Percentiles rank a stretch among this genome's conserved stretches.
phyloP scores from a whole-genome alignment of 2,797 vertebrate genomes.

The Ataeniobius toweri region DNA sequence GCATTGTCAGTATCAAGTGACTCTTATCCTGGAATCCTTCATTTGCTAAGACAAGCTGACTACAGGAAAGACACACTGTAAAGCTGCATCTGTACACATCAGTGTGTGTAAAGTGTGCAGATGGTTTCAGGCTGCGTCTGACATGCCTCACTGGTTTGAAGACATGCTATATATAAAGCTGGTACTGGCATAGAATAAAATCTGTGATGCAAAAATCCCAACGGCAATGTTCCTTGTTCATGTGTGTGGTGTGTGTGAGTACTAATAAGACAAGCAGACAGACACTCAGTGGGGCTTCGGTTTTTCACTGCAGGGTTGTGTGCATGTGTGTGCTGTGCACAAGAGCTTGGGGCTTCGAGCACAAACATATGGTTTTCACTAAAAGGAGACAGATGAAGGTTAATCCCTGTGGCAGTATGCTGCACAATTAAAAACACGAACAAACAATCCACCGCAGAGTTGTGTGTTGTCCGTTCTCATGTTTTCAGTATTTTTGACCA shows the following conservation, averaged over 20 bases:
- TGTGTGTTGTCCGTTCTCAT: background rate
- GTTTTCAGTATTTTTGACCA: background rate
- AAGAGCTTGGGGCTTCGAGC: slow-evolving; percentile 55
- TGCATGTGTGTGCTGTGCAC: slow-evolving; percentile 39
- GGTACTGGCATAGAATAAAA: slow-evolving; percentile 56
- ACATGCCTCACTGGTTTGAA: slow-evolving; percentile 72
- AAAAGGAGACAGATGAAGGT: slow-evolving; percentile 67
- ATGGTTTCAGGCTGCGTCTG: slow-evolving; percentile 50
- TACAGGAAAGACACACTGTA: slow-evolving; percentile 15
- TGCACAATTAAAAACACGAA: slow-evolving; percentile 17
- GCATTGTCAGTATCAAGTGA: background rate
- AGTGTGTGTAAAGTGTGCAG: slow-evolving; percentile 16
- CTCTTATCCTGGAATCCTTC: slow-evolving; percentile 19
- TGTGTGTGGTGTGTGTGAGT: slow-evolving; percentile 2
- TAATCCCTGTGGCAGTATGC: slow-evolving; percentile 71
- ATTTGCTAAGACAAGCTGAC: slow-evolving; percentile 40
- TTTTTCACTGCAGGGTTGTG: slow-evolving; percentile 41
- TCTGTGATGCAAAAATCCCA: slow-evolving; percentile 52
- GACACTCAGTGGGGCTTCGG: slow-evolving; percentile 38
- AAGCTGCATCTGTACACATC: slow-evolving; percentile 14
- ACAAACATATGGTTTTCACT: slow-evolving; percentile 78
- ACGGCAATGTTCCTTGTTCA: slow-evolving; percentile 8
- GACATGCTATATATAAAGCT: slow-evolving; percentile 70
- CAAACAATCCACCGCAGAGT: slow-evolving; percentile 24
- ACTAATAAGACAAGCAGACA: slow-evolving; percentile 35